Conservation (phyloP, 2,113 vertebrate species). For the Cyphomyrus plagiostoma region DNA sequence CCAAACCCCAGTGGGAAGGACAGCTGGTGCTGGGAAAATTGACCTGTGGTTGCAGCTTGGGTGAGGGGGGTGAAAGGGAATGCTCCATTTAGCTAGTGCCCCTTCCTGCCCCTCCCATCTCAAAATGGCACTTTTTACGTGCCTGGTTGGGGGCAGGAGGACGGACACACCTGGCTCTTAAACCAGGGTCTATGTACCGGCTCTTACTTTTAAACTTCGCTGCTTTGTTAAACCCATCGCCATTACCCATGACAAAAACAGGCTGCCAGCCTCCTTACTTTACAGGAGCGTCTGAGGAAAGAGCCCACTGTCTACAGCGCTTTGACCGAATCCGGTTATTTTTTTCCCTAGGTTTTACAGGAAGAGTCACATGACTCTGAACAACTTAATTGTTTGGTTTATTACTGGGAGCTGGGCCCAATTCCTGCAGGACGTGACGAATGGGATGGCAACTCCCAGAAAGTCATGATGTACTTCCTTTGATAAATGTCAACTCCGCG, state of each 20-base stretch:
- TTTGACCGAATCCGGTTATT: conserved; percentile 41
- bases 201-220: conserved; percentile 49
- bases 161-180: conserved; percentile 48
- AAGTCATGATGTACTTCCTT: conserved; percentile 49
- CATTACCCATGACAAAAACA: not conserved
- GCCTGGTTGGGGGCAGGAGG: not conserved
- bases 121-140: not conserved
- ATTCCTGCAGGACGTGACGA: conserved; percentile 42
- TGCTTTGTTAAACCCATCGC: conserved; percentile 31
- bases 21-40: conserved; percentile 22
- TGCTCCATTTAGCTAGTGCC: conserved; percentile 37
- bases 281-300: not conserved
- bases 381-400: conserved; percentile 52
- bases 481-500: conserved; percentile 49
- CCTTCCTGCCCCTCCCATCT: not conserved
- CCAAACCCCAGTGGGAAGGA: conserved; percentile 12
- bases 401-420: conserved; percentile 37
- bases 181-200: conserved; percentile 51
- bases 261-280: not conserved
- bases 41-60: conserved; percentile 30
- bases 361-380: conserved; percentile 39
- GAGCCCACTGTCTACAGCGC: not conserved
- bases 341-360: conserved; percentile 31
- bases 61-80: conserved; percentile 29
- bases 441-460: conserved; percentile 46